Evolutionary conservation across 2,797 vertebrate species (phyloP).

Genomic region (Sebastes ruberrimus): DNA sequence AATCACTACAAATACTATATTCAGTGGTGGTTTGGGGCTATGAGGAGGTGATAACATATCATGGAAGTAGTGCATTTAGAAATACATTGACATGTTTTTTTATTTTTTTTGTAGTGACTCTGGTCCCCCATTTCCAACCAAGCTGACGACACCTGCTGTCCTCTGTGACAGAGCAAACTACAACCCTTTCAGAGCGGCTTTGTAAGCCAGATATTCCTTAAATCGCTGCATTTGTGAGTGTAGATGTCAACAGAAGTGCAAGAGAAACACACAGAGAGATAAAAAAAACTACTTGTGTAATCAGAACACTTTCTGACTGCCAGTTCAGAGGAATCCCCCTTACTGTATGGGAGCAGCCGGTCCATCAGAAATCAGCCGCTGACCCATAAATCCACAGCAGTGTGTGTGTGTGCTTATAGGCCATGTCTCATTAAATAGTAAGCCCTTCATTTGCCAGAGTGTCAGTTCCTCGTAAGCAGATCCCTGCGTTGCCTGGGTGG

Average conservation of each 20-base stretch:
- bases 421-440: slow-evolving; percentile 80
- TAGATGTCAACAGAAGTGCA: not conserved
- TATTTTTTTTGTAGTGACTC: not conserved
- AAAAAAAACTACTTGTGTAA: not conserved
- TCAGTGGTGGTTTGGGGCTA: not conserved
- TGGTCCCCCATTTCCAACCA: not conserved
- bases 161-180: not conserved
- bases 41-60: not conserved
- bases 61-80: not conserved
- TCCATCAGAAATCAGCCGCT: slow-evolving; percentile 65
- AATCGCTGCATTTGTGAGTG: not conserved
- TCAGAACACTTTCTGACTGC: not conserved
- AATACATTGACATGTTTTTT: not conserved
- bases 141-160: not conserved
- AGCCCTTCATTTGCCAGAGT: slow-evolving; percentile 77
- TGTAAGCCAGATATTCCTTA: not conserved
- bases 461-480: slow-evolving; percentile 77
- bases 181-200: not conserved
- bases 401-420: slow-evolving; percentile 47
- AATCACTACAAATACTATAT: not conserved
- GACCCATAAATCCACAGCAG: slow-evolving; percentile 51
- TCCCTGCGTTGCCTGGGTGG: slow-evolving; percentile 62
- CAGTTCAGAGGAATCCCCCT: slow-evolving; percentile 9
- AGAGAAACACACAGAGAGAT: not conserved
- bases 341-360: not conserved